phyloP scores from a whole-genome alignment of 2,888 invertebrate genomes.

The Zygothrica quintamaculata region DNA sequence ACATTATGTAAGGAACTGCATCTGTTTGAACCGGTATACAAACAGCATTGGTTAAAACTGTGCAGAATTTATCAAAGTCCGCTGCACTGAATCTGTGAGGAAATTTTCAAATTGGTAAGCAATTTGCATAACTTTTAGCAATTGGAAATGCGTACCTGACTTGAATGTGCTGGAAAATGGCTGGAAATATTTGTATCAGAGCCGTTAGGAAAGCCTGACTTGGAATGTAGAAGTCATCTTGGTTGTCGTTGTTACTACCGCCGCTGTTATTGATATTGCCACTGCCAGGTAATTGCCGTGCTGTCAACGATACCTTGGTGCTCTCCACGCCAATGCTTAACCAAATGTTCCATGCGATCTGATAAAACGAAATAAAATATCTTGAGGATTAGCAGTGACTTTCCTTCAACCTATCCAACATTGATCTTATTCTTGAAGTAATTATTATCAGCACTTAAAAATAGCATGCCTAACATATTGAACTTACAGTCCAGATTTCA shows the following conservation, averaged over 20 bases:
- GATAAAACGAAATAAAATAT: not conserved
- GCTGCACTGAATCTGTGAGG: conserved; percentile 81
- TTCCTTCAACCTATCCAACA: not conserved
- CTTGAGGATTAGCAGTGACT: not conserved
- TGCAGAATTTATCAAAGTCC: conserved; percentile 92
- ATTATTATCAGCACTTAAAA: not conserved
- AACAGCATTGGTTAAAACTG: conserved; percentile 90
- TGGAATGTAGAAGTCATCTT: conserved; percentile 91
- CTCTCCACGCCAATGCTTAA: conserved; percentile 93
- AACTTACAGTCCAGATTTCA: conserved; percentile 89
- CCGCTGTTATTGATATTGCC: conserved; percentile 11
- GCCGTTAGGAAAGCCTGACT: conserved; percentile 97
- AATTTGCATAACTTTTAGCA: too few relatives aligned
- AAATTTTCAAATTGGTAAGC: not conserved
- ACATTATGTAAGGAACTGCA: conserved; percentile 91
- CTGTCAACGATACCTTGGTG: conserved; percentile 86
- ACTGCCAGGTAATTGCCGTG: conserved; percentile 47
- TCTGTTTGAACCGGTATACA: conserved; percentile 92
- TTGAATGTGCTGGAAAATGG: conserved; percentile 95
- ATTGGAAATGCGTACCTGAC: conserved; percentile 86
- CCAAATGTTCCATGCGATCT: conserved; percentile 93
- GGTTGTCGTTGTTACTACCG: conserved; percentile 67
- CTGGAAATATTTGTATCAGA: conserved; percentile 97
- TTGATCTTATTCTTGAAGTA: not conserved
- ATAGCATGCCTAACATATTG: not conserved